Conservation (phyloP, 2,888 invertebrate species). For the Ophraella communa region DNA sequence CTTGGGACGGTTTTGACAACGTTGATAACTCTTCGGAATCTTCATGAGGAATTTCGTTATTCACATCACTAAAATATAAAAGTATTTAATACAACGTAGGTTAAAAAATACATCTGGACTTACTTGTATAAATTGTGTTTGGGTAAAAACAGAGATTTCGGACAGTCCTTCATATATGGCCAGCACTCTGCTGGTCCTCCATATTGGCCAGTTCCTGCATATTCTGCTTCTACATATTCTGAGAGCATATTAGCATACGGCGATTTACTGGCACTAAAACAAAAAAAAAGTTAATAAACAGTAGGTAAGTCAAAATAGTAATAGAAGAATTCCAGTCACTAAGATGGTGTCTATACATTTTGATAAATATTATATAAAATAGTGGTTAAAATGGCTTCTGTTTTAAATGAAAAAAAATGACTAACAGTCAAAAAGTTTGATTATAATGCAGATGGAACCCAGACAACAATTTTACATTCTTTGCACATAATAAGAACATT, state of each 20-base stretch:
- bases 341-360: too few relatives aligned
- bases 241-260: constrained; percentile 75
- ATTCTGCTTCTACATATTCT: constrained; percentile 83
- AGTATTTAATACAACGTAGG: constrained; percentile 9
- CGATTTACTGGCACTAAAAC: constrained; percentile 78
- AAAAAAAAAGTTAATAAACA: neutral
- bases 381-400: too few relatives aligned
- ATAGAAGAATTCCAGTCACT: too few relatives aligned
- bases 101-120: constrained; percentile 16
- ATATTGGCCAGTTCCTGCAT: constrained; percentile 70
- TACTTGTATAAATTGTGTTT: constrained; percentile 64
- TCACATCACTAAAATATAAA: constrained; percentile 39
- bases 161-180: constrained; percentile 83
- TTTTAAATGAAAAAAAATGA: too few relatives aligned
- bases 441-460: too few relatives aligned
- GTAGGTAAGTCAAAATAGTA: too few relatives aligned
- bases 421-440: too few relatives aligned
- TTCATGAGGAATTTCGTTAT: constrained; percentile 44
- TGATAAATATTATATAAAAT: too few relatives aligned
- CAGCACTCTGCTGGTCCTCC: constrained; percentile 78
- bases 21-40: constrained; percentile 34
- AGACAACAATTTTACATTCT: too few relatives aligned
- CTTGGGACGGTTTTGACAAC: constrained; percentile 37
- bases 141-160: constrained; percentile 77
- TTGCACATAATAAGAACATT: too few relatives aligned